Evolutionary conservation across 92 coral and sea anemone species (phyloP).

Genomic region (Micromussa lordhowensis): DNA sequence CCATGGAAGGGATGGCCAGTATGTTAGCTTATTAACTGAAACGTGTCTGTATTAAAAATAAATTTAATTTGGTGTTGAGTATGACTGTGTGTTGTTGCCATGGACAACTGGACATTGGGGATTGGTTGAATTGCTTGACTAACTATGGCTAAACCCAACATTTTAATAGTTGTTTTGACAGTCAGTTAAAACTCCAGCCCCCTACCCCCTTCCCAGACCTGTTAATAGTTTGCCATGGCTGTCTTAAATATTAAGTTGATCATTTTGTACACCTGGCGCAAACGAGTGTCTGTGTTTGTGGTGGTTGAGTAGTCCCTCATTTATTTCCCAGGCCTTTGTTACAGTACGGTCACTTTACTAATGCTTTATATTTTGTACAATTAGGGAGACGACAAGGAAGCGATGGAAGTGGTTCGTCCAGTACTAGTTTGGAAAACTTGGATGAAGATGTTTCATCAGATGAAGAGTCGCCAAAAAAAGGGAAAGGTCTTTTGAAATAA

Average conservation of each 20-base stretch:
- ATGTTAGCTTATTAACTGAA: constrained; percentile 20
- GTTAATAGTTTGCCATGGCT: too few species aligned
- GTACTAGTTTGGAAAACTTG: constrained; percentile 19
- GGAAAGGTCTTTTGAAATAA: background rate
- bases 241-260: too few species aligned
- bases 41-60: constrained; percentile 22
- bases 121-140: too few species aligned
- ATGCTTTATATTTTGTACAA: too few species aligned
- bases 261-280: too few species aligned
- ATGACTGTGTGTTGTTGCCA: constrained; percentile 25
- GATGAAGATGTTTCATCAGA: constrained; percentile 17
- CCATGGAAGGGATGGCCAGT: constrained; percentile 55
- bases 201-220: background rate
- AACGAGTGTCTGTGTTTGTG: too few species aligned
- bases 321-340: too few species aligned
- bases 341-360: too few species aligned
- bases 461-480: constrained; percentile 25
- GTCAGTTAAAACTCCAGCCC: constrained; percentile 30
- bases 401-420: too few species aligned
- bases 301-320: too few species aligned
- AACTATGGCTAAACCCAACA: constrained; percentile 8
- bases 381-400: too few species aligned
- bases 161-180: constrained; percentile 12
- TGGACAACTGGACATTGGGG: constrained; percentile 28
- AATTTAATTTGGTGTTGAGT: constrained; percentile 19